phyloP scores from a whole-genome alignment of 2,113 vertebrate species.

The Odontophorus gujanensis region DNA sequence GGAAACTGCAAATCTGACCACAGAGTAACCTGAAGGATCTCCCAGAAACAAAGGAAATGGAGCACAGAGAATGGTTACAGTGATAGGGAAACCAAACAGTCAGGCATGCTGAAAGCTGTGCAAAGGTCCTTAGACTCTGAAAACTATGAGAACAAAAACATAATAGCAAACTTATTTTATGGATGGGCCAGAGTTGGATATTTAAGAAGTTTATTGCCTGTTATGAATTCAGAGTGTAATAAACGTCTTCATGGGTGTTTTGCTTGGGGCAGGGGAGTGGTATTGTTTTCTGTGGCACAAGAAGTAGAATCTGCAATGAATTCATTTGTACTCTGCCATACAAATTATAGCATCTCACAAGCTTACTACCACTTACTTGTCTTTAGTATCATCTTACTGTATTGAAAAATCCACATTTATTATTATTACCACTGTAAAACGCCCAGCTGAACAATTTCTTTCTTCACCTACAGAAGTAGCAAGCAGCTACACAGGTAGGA shows the following conservation, averaged over 20 bases:
- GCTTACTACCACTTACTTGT: neutral
- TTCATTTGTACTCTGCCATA: neutral
- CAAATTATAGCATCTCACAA: neutral
- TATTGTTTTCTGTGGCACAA: neutral
- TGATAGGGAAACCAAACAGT: neutral
- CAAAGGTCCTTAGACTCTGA: neutral
- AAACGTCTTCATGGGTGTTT: neutral
- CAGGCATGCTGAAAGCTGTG: neutral
- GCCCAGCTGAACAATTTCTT: neutral
- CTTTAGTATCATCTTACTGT: neutral
- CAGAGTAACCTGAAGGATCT: neutral
- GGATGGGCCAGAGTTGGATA: neutral
- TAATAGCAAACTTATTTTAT: neutral
- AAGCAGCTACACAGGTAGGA: neutral
- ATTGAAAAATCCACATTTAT: neutral
- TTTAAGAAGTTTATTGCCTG: neutral
- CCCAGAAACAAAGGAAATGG: neutral
- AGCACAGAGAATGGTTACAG: neutral
- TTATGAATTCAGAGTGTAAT: neutral
- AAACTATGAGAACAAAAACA: neutral
- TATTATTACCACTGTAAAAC: neutral
- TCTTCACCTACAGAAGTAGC: neutral
- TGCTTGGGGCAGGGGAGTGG: neutral
- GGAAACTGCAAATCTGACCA: neutral
- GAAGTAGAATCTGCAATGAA: neutral